Conservation (phyloP, 1,140 invertebrate species). For the Aphelenchoides besseyi region DNA sequence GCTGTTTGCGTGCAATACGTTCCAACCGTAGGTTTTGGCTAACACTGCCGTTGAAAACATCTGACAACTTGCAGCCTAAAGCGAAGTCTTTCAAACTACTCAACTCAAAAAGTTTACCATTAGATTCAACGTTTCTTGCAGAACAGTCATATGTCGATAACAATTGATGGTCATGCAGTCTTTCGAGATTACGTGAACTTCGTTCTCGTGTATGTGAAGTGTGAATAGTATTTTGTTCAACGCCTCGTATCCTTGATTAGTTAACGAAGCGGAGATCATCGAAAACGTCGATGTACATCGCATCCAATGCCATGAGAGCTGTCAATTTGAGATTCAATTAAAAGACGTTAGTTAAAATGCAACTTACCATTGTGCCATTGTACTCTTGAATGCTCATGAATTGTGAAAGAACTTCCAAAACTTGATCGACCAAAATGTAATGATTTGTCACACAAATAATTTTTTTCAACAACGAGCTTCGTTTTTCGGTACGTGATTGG, state of each 20-base stretch:
- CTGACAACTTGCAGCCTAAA: constrained; percentile 45
- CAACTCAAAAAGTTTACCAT: constrained; percentile 25
- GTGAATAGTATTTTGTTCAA: constrained; percentile 44
- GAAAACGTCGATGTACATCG: constrained; percentile 38
- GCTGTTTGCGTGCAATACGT: constrained; percentile 49
- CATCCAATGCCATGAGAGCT: constrained; percentile 51
- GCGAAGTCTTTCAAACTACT: not conserved
- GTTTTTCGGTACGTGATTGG: not conserved
- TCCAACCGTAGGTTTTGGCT: constrained; percentile 32
- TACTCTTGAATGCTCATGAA: constrained; percentile 20
- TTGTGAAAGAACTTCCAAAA: constrained; percentile 30
- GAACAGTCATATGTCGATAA: constrained; percentile 33
- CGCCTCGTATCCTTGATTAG: constrained; percentile 36
- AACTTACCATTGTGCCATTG: not conserved
- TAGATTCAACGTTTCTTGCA: constrained; percentile 23
- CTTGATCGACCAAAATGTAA: constrained; percentile 31
- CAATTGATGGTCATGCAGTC: constrained; percentile 40
- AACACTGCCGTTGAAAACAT: constrained; percentile 29
- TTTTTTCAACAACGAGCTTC: constrained; percentile 17
- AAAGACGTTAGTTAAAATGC: not conserved
- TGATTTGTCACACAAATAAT: constrained; percentile 33
- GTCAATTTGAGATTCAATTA: constrained; percentile 15
- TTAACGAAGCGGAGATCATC: constrained; percentile 33
- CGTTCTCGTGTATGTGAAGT: constrained; percentile 30
- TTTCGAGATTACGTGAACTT: constrained; percentile 34